Conservation (phyloP, 1,140 invertebrate species). For the Drosophila mayri region DNA sequence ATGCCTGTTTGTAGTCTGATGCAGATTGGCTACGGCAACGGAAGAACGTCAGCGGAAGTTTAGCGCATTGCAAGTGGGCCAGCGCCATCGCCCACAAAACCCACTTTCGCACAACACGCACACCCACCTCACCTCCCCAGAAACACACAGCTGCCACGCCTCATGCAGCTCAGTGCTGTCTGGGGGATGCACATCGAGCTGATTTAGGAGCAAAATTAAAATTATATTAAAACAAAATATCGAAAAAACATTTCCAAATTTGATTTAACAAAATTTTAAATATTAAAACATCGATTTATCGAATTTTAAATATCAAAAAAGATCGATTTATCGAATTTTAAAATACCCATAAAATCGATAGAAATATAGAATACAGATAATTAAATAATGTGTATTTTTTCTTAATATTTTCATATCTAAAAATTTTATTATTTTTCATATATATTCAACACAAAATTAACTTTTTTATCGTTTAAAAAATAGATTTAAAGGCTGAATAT, state of each 20-base stretch:
- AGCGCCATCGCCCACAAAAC: constrained; percentile 29
- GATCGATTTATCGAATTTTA: neutral
- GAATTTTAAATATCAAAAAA: neutral
- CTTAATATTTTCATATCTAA: too few species aligned
- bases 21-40: constrained; percentile 47
- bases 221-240: too few species aligned
- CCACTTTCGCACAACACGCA: neutral
- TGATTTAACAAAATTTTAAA: neutral
- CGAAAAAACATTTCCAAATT: neutral
- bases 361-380: too few species aligned
- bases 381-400: too few species aligned
- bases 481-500: too few species aligned
- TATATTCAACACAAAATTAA: too few species aligned
- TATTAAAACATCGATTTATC: neutral
- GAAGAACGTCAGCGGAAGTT: constrained; percentile 43
- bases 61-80: constrained; percentile 57
- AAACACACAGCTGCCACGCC: constrained; percentile 11
- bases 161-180: constrained; percentile 1
- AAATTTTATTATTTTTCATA: too few species aligned
- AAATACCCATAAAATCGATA: neutral
- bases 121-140: neutral
- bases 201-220: fast-evolving
- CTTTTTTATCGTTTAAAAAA: too few species aligned
- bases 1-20: constrained; percentile 58
- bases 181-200: neutral